These are phyloP conservation scores for Liopterus haemorrhoidalis DNA, from an alignment of 2,888 invertebrate species.

Conservation along the genomic window DNA sequence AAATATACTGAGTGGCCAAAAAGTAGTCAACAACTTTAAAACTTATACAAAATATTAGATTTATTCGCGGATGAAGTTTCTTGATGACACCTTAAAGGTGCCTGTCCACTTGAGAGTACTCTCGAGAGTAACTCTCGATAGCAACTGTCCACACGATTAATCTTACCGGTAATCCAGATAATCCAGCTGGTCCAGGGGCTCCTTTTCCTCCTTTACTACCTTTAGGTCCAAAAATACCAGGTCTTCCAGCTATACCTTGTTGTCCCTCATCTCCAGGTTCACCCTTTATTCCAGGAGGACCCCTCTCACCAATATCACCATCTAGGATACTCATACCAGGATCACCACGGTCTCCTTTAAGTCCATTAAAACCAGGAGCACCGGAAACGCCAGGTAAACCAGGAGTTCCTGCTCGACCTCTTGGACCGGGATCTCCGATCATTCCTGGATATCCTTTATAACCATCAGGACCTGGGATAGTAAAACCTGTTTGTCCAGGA, in stretches of 20 bases:
- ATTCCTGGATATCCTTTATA: conserved; percentile 62
- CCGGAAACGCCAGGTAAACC: conserved; percentile 39
- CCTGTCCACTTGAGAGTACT: too few relatives aligned
- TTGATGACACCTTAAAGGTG: too few relatives aligned
- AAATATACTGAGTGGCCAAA: too few relatives aligned
- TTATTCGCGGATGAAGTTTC: too few relatives aligned
- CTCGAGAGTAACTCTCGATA: too few relatives aligned
- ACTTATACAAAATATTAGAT: too few relatives aligned
- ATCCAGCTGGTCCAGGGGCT: conserved; percentile 39
- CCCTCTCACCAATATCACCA: conserved; percentile 46
- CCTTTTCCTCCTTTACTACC: conserved; percentile 42
- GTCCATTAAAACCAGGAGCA: conserved; percentile 41
- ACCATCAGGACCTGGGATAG: conserved; percentile 53
- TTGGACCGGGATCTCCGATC: conserved; percentile 59
- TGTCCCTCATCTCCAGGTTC: conserved; percentile 43
- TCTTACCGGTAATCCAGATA: conserved; percentile 31
- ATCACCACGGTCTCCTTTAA: conserved; percentile 52
- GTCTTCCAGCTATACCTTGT: conserved; percentile 41
- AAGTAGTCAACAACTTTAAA: too few relatives aligned
- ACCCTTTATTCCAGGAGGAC: conserved; percentile 42
- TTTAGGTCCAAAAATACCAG: conserved; percentile 40
- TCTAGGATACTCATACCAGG: conserved; percentile 50
- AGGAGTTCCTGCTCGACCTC: conserved; percentile 47
- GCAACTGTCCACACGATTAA: background rate
- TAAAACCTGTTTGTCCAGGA: conserved; percentile 39